Base-by-base conservation (phyloP, 2,797 vertebrate genomes). In the Decapterus maruadsi region DNA sequence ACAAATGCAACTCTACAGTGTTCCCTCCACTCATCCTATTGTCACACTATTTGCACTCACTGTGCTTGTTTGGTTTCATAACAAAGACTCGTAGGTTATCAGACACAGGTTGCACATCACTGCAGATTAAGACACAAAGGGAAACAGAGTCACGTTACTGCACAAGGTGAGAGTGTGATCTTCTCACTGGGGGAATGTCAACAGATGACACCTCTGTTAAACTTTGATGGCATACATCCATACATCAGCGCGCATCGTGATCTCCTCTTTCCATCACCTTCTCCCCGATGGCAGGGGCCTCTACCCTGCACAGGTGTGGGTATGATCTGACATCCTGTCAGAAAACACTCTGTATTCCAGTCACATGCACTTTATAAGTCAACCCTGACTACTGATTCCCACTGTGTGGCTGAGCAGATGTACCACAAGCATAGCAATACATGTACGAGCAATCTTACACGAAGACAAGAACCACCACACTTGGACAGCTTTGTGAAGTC, bases 191-290 rank as follows among this genome's bases (percentile, higher is more conserved):
- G 55, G 78, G 48, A 75, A 56, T 77, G 75, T 85, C 81, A 89
- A 79, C 68, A 83, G 89, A 89, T 57, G 79, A 92, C 84, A 81
- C 53, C 65, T n/a, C 57, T 38, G 84, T 92, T 82, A 89, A 88
- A 90, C 20, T 82, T 90, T 82, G 72, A 91, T 87, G 68, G 61
- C 31, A 70, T 69, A 65, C 79, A 83, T 87, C 75, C 74, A 82
- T 89, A 82, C 68, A 87, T 81, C 72, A 78, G 80, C 68, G 61
- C 45, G 58, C 68, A 19, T 57, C 29, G 34, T 68, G 79, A 75
- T 80, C 78, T 75, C 75, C 53, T 43, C 63, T 73, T 78, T 85
- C 75, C 38, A 73, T 72, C 65, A 6, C 22, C 58, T 57, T 84
- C 65, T 34, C 31, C 31, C 31, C 46, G 70, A 62, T 68, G 36